phyloP scores from a whole-genome alignment of 2,888 invertebrate genomes.

The Itoplectis maculator region DNA sequence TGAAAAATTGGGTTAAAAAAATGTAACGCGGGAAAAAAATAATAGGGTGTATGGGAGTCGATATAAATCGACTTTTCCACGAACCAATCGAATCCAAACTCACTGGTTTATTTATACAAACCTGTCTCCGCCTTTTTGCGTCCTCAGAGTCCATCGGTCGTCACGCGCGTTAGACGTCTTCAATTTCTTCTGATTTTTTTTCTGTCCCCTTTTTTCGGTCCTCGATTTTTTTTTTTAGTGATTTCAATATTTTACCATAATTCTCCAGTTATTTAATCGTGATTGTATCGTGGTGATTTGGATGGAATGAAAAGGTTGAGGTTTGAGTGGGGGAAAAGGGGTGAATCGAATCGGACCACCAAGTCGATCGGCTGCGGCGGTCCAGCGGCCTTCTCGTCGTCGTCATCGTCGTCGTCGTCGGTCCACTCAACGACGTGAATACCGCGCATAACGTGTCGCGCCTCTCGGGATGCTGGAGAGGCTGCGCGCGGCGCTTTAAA shows the following conservation, averaged over 20 bases:
- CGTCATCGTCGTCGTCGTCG: conserved; percentile 50
- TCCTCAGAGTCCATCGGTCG: conserved; percentile 7
- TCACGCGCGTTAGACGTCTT: conserved; percentile 45
- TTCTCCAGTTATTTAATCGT: conserved; percentile 18
- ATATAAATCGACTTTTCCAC: conserved; percentile 11
- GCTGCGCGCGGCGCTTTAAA: conserved; percentile 73
- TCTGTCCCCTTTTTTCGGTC: too few relatives aligned
- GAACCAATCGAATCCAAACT: conserved; percentile 11
- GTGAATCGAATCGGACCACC: conserved; percentile 74
- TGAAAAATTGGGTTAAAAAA: too few relatives aligned
- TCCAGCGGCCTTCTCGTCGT: conserved; percentile 52
- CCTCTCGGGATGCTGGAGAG: conserved; percentile 13
- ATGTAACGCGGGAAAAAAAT: too few relatives aligned
- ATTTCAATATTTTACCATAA: background rate
- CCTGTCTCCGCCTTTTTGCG: conserved; percentile 28
- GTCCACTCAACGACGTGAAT: conserved; percentile 58
- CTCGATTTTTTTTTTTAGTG: too few relatives aligned
- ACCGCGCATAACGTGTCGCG: conserved; percentile 64
- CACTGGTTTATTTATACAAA: conserved; percentile 10
- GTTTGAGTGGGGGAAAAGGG: conserved; percentile 69
- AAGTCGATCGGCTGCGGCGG: conserved; percentile 54
- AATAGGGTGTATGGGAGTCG: background rate
- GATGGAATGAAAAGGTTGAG: conserved; percentile 22
- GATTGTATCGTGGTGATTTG: conserved; percentile 1
- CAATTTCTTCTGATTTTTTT: too few relatives aligned